Evolutionary conservation across 2,888 invertebrate species (phyloP).

Genomic region (Melinaea menophilus): DNA sequence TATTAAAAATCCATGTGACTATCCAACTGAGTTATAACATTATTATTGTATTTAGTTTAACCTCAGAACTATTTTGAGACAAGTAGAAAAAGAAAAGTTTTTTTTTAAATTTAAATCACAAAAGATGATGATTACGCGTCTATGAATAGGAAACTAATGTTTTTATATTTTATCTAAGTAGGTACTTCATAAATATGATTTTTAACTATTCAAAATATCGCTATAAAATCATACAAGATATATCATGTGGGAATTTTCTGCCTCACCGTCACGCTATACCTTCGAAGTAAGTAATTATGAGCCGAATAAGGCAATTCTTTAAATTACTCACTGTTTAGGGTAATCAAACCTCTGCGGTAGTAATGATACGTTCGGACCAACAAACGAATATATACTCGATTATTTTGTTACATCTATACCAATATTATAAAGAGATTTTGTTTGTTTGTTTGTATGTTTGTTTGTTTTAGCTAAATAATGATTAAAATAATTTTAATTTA

Average conservation of each 20-base stretch:
- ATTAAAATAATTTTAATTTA: background rate
- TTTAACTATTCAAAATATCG: background rate
- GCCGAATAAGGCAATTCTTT: slow-evolving; percentile 5
- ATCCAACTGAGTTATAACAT: no score
- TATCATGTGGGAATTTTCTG: slow-evolving; percentile 3
- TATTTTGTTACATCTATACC: no score
- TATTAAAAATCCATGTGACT: no score
- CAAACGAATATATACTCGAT: background rate
- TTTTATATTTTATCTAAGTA: no score
- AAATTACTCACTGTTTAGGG: slow-evolving; percentile 4
- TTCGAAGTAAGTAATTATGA: slow-evolving; percentile 1
- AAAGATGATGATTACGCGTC: no score
- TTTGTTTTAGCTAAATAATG: background rate
- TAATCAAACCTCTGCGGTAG: background rate
- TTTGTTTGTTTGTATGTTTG: background rate
- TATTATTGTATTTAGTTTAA: no score
- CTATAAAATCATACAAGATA: slow-evolving; percentile 2
- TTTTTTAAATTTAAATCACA: no score
- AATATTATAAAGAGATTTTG: no score
- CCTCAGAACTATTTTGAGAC: no score
- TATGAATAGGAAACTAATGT: no score
- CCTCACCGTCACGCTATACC: background rate
- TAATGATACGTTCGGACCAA: background rate
- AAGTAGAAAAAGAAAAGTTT: no score
- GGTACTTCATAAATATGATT: no score